These are phyloP conservation scores for Clusia tigrina DNA, from an alignment of 2,888 invertebrate genomes.

Conservation along the genomic window DNA sequence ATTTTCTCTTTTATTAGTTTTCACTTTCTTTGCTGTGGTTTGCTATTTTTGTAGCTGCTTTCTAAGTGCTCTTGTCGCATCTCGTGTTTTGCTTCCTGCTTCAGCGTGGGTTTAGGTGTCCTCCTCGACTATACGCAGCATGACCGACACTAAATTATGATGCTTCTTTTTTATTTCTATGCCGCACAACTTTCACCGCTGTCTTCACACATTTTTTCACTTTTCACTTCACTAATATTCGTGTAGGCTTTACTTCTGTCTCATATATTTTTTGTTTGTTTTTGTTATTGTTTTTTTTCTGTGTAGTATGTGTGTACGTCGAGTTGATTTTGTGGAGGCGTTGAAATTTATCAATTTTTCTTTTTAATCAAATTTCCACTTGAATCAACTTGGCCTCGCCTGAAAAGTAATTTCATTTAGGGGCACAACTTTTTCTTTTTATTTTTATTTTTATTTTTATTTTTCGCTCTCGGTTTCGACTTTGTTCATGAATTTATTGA, in stretches of 20 bases:
- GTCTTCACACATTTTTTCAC: neutral
- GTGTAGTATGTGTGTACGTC: slow-evolving; percentile 17
- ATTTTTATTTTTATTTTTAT: slow-evolving; percentile 32
- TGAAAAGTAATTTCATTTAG: neutral
- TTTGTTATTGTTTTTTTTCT: slow-evolving; percentile 26
- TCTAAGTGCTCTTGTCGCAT: slow-evolving; percentile 9
- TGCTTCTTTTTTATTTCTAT: too few relatives aligned
- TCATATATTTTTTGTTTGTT: slow-evolving; percentile 16
- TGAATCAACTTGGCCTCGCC: slow-evolving; percentile 48
- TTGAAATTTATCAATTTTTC: slow-evolving; percentile 13
- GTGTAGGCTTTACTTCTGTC: neutral
- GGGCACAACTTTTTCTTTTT: neutral
- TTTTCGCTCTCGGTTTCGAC: slow-evolving; percentile 47
- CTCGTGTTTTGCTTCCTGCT: slow-evolving; percentile 13
- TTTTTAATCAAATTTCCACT: slow-evolving; percentile 57
- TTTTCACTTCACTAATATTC: slow-evolving; percentile 4
- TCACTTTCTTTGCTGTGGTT: too few relatives aligned
- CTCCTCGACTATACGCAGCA: too few relatives aligned
- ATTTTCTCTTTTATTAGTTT: neutral
- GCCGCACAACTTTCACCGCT: too few relatives aligned
- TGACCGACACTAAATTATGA: too few relatives aligned
- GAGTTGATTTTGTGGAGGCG: neutral
- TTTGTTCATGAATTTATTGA: slow-evolving; percentile 20
- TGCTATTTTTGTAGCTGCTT: neutral
- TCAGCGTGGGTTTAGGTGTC: too few relatives aligned